Base-by-base conservation (phyloP, 2,113 vertebrate genomes). In the Oryzias melastigma region DNA sequence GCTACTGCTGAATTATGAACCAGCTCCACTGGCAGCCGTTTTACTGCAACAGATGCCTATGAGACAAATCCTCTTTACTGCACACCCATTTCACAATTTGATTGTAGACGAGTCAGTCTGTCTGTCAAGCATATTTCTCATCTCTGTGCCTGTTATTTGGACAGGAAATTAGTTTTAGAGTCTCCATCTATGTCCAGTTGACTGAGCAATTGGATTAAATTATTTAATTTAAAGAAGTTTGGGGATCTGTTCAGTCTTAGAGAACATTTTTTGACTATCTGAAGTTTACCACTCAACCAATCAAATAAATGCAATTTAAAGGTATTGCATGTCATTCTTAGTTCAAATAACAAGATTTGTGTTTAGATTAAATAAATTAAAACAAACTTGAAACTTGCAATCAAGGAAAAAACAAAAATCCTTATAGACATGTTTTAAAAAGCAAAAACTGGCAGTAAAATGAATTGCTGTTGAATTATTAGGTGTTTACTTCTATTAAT, bases 11-110 rank as follows among this genome's bases (percentile, higher is more conserved):
- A 79, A 76, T 78, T 77, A 75, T 74, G 62, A 81, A 82, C 78
- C 80, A 61, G 78, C 57, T 75, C 68, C 44, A 53, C 63, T 87
- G 82, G 85, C 83, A 80, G 74, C 58, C 24, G 41, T 51, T 76
- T 19, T 5, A 54, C 75, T 48, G 51, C 70, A 77, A 75, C 84
- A 87, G 85, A 81, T 84, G 80, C 68, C 76, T 69, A 69, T 58
- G 71, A 85, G 74, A 72, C 75, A 80, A 84, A 84, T 82, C 80
- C 27, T 48, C 74, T 87, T 76, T 80, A 58, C 58, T 63, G 48
- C 13, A n/a, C 3, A 35, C 41, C 41, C 57, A 71, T 81, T 82
- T 81, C 66, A 46, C 74, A 82, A 72, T 80, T 87, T 77, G 69
- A 82, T 61, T 75, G 66, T 68, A 77, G 75, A 80, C 67, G 64